These are phyloP conservation scores for Coilia nasus DNA, from an alignment of 2,797 vertebrate genomes.

Conservation along the genomic window DNA sequence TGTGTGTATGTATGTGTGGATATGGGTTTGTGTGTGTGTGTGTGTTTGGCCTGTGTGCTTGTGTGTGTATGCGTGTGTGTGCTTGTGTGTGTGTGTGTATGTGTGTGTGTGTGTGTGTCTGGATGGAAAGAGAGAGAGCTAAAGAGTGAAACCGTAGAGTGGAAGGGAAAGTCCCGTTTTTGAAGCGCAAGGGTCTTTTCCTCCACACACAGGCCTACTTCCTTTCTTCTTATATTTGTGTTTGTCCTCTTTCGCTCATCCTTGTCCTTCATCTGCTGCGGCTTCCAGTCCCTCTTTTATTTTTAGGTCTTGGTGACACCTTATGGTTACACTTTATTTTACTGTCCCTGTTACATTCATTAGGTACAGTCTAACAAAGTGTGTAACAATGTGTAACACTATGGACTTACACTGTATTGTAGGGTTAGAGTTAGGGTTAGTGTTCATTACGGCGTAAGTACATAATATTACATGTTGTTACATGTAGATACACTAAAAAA, in stretches of 20 bases:
- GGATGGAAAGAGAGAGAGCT: neutral
- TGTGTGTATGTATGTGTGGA: slow-evolving; percentile 37
- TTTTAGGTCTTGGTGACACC: neutral
- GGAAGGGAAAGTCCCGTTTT: slow-evolving; percentile 27
- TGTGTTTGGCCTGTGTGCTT: slow-evolving; percentile 25
- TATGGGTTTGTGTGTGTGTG: neutral
- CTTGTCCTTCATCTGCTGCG: neutral
- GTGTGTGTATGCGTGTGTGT: slow-evolving; percentile 4
- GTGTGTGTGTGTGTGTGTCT: neutral
- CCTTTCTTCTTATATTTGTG: neutral
- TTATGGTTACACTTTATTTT: too few relatives aligned
- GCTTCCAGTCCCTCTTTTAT: neutral
- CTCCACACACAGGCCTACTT: neutral
- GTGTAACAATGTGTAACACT: too few relatives aligned
- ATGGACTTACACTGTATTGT: too few relatives aligned
- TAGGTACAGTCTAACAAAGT: too few relatives aligned
- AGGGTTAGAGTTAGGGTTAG: too few relatives aligned
- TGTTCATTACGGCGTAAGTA: too few relatives aligned
- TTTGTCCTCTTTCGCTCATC: too few relatives aligned
- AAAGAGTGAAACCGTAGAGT: neutral
- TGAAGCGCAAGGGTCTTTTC: neutral
- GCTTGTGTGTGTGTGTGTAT: slow-evolving; percentile 21
- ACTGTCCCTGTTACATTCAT: too few relatives aligned
- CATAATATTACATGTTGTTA: too few relatives aligned
- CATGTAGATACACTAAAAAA: too few relatives aligned